Conservation (phyloP, 2,888 invertebrate species). For the Mythimna vitellina region DNA sequence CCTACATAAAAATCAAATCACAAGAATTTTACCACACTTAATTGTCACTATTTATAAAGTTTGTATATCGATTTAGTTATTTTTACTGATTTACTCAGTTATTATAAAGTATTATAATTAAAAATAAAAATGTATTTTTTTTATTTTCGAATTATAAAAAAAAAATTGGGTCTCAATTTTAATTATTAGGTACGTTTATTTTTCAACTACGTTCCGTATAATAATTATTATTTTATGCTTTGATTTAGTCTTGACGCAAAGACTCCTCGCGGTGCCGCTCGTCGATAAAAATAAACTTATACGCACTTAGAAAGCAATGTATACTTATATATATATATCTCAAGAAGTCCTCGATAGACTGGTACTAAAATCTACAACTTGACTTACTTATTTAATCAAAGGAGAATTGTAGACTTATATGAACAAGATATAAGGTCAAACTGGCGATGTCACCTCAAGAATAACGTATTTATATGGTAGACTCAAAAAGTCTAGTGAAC, state of each 20-base stretch:
- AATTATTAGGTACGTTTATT: too few relatives aligned
- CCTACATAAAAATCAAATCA: background rate
- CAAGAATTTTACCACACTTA: background rate
- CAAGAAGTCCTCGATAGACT: constrained; percentile 1
- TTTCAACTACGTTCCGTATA: too few relatives aligned
- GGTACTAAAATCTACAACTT: background rate
- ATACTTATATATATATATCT: too few relatives aligned
- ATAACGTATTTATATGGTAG: background rate
- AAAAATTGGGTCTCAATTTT: too few relatives aligned
- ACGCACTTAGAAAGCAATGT: constrained; percentile 5
- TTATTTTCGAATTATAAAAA: too few relatives aligned
- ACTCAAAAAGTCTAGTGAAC: too few relatives aligned
- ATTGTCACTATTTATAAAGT: background rate
- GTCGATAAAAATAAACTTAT: background rate
- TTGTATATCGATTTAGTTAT: background rate
- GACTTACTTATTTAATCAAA: background rate
- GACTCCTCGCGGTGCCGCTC: background rate
- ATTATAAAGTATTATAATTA: too few relatives aligned
- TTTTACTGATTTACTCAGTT: too few relatives aligned
- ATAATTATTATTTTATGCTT: too few relatives aligned
- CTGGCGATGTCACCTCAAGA: background rate
- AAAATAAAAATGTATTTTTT: too few relatives aligned
- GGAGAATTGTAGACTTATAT: background rate
- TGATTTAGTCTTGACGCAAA: background rate
- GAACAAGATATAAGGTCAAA: constrained; percentile 3